Conservation (phyloP, 2,888 invertebrate species). For the Dusona sp. region DNA sequence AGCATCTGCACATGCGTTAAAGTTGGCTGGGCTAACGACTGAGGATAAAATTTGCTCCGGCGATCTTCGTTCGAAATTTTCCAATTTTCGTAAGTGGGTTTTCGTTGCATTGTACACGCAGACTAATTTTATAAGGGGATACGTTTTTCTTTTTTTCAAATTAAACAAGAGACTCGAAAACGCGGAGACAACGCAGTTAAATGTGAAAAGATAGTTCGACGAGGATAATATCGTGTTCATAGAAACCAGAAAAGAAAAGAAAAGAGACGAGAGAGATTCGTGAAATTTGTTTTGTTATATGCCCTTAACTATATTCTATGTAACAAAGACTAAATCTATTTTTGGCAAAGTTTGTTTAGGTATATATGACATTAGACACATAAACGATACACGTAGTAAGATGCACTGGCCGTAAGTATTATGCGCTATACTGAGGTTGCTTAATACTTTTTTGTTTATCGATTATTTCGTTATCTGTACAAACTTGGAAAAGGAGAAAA, state of each 20-base stretch:
- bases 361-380: constrained; percentile 82
- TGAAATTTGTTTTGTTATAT: constrained; percentile 78
- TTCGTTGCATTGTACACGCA: constrained; percentile 20
- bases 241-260: constrained; percentile 64
- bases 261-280: constrained; percentile 70
- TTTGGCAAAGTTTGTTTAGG: constrained; percentile 85
- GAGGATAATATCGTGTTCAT: constrained; percentile 15
- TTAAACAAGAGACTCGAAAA: neutral
- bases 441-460: constrained; percentile 78
- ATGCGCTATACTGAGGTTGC: constrained; percentile 81
- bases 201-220: constrained; percentile 42
- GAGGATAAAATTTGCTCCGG: constrained; percentile 75
- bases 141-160: neutral
- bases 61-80: constrained; percentile 44
- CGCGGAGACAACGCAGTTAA: constrained; percentile 23
- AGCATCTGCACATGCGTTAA: constrained; percentile 69
- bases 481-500: constrained; percentile 73
- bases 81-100: constrained; percentile 25
- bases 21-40: constrained; percentile 81
- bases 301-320: constrained; percentile 84
- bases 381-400: constrained; percentile 82
- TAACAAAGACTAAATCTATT: constrained; percentile 84
- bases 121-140: neutral
- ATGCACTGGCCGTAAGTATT: constrained; percentile 85
- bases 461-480: constrained; percentile 80